phyloP scores from a whole-genome alignment of 2,113 vertebrate genomes.

The Vulpes vulpes region DNA sequence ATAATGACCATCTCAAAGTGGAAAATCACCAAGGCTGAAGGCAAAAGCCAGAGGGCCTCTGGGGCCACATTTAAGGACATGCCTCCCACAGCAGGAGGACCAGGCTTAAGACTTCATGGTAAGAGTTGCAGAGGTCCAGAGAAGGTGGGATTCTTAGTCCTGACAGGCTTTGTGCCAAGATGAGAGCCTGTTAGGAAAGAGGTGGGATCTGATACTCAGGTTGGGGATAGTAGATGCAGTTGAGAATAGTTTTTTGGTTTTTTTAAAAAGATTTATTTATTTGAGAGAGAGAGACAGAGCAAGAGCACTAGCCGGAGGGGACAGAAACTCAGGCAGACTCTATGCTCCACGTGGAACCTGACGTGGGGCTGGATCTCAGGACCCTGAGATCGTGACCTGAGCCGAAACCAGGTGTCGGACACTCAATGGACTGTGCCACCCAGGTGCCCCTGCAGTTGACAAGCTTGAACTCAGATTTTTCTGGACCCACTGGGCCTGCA shows the following conservation, averaged over 20 bases:
- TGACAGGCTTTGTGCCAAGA: not conserved
- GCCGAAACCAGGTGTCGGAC: too few relatives aligned
- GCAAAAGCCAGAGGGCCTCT: not conserved
- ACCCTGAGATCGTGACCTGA: too few relatives aligned
- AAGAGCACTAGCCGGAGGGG: too few relatives aligned
- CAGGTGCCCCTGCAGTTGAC: not conserved
- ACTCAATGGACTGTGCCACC: too few relatives aligned
- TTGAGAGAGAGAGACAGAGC: too few relatives aligned
- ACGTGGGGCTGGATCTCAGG: too few relatives aligned
- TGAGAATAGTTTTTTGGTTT: not conserved
- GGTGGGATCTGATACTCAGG: not conserved
- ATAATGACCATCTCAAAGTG: not conserved
- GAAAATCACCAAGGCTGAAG: not conserved
- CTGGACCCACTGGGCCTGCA: not conserved
- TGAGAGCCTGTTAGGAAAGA: not conserved
- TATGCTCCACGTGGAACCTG: too few relatives aligned
- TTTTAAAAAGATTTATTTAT: too few relatives aligned
- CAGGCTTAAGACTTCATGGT: not conserved
- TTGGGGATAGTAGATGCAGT: not conserved
- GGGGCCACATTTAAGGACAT: not conserved
- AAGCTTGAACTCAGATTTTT: not conserved
- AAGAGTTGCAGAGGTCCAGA: not conserved
- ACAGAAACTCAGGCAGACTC: too few relatives aligned
- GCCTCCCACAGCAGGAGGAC: not conserved
- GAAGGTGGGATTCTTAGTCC: not conserved